These are phyloP conservation scores for Acanthococcus lagerstroemiae DNA, from an alignment of 2,888 invertebrate species.

Conservation along the genomic window DNA sequence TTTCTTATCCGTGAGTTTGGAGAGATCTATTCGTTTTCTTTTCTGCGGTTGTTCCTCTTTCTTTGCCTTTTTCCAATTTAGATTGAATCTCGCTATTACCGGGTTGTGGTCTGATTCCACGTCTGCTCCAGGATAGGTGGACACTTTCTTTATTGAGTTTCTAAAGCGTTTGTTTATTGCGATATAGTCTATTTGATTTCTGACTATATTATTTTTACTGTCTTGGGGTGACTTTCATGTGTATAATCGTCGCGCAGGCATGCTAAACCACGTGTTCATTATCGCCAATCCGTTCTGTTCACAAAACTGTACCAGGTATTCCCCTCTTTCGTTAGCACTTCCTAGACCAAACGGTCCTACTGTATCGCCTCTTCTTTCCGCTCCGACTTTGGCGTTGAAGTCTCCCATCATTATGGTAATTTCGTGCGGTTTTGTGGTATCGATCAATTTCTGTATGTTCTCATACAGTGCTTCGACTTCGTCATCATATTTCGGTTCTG, in stretches of 20 bases:
- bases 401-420: constrained; percentile 19
- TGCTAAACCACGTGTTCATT: constrained; percentile 22
- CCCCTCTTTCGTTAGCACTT: constrained; percentile 17
- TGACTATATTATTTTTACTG: constrained; percentile 33
- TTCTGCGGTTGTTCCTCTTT: constrained; percentile 28
- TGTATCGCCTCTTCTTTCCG: constrained; percentile 5
- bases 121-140: constrained; percentile 1
- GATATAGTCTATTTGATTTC: constrained; percentile 37
- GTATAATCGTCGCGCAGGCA: constrained; percentile 1
- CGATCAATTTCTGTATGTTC: constrained; percentile 5
- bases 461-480: constrained; percentile 23
- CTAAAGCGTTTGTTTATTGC: constrained; percentile 34
- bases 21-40: neutral
- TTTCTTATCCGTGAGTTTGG: neutral
- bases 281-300: constrained; percentile 1
- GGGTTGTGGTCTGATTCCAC: constrained; percentile 1
- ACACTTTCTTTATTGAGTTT: neutral
- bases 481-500: constrained; percentile 5
- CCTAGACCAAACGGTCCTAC: constrained; percentile 19
- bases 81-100: constrained; percentile 15
- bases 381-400: constrained; percentile 19
- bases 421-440: constrained; percentile 6
- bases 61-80: constrained; percentile 34
- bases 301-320: constrained; percentile 10
- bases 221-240: constrained; percentile 36